Percentiles rank a stretch among this genome's conserved stretches.
phyloP scores from a whole-genome alignment of 2,888 invertebrate genomes.

The Plutella xylostella region DNA sequence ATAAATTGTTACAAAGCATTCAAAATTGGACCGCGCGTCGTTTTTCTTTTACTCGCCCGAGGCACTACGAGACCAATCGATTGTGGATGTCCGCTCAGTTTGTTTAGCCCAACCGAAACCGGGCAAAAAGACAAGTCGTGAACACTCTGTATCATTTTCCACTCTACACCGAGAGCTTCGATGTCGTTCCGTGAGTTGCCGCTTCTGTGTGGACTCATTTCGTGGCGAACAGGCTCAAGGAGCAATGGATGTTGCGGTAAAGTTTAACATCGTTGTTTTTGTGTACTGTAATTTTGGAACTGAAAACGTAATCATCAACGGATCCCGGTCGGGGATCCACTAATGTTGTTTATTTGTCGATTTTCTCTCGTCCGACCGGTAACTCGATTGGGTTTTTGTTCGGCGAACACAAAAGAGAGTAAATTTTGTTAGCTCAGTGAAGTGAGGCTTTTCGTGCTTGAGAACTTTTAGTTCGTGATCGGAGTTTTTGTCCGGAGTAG shows the following conservation, averaged over 20 bases:
- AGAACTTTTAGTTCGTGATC: conserved; percentile 37
- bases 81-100: conserved; percentile 45
- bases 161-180: no score
- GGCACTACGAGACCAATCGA: conserved; percentile 49
- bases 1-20: background rate
- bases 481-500: conserved; percentile 27
- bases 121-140: conserved; percentile 56
- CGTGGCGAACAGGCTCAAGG: background rate
- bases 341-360: conserved; percentile 66
- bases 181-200: no score
- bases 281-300: conserved; percentile 15
- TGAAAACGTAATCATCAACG: conserved; percentile 60
- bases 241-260: background rate
- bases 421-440: conserved; percentile 56
- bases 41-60: conserved; percentile 28
- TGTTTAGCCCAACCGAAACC: conserved; percentile 55
- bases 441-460: conserved; percentile 30
- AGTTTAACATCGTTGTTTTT: conserved; percentile 14
- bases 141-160: conserved; percentile 24
- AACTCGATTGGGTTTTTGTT: conserved; percentile 69
- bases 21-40: conserved; percentile 13
- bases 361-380: conserved; percentile 64
- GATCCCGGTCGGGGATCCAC: conserved; percentile 55
- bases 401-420: conserved; percentile 45
- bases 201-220: no score